A percentile compares a stretch with the other conserved stretches of the same genome.
Evolutionary conservation across 2,888 invertebrate genomes (phyloP).

Genomic region (Tupiocoris notatus): DNA sequence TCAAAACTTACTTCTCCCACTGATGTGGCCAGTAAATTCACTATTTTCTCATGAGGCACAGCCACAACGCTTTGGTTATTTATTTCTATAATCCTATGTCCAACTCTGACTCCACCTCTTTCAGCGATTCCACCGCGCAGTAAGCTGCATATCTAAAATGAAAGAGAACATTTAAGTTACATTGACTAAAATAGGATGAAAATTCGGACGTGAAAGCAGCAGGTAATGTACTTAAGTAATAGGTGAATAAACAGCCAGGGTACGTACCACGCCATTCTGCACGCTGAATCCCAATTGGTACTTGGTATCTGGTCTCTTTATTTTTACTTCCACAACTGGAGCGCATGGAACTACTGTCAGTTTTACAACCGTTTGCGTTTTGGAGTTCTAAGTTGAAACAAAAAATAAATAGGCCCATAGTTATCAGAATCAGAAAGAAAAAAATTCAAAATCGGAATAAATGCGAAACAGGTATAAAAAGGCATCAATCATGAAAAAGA

Average conservation of each 20-base stretch:
- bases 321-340: slow-evolving; percentile 98
- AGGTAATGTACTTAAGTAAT: too few species aligned
- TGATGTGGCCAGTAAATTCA: slow-evolving; percentile 96
- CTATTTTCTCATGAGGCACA: slow-evolving; percentile 98
- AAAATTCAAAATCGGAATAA: too few species aligned
- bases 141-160: slow-evolving; percentile 87
- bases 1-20: slow-evolving; percentile 85
- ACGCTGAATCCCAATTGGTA: slow-evolving; percentile 99
- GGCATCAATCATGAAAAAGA: neutral
- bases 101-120: slow-evolving; percentile 96
- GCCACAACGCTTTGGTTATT: slow-evolving; percentile 99
- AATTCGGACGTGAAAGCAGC: neutral
- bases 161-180: neutral
- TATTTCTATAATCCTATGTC: slow-evolving; percentile 99
- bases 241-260: too few species aligned
- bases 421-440: too few species aligned
- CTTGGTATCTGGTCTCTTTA: slow-evolving; percentile 98
- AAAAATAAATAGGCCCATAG: too few species aligned
- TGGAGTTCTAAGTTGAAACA: slow-evolving; percentile 75
- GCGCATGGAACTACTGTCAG: slow-evolving; percentile 98
- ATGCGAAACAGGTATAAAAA: too few species aligned
- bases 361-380: slow-evolving; percentile 97
- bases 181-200: neutral
- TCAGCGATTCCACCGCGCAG: slow-evolving; percentile 98
- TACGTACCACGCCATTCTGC: slow-evolving; percentile 93